Conservation (phyloP, 2,888 invertebrate species). For the Torymus auratus region DNA sequence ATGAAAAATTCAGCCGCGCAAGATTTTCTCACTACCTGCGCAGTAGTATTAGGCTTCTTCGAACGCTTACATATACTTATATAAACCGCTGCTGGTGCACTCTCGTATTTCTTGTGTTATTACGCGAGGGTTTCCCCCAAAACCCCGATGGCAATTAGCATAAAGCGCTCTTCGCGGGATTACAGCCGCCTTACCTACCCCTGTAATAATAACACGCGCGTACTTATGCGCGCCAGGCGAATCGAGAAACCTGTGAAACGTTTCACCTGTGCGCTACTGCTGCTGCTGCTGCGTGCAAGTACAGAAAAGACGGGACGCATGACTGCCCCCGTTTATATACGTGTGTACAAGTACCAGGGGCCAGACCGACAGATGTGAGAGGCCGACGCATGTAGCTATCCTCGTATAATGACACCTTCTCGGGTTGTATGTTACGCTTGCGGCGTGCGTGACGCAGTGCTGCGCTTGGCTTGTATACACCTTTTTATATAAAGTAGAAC, state of each 20-base stretch:
- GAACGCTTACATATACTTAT: too few relatives aligned
- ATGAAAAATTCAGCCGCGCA: background rate
- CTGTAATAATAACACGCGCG: constrained; percentile 59
- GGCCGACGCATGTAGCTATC: constrained; percentile 13
- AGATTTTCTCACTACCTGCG: background rate
- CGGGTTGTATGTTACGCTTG: too few relatives aligned
- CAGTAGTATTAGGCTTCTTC: background rate
- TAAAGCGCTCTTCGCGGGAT: too few relatives aligned
- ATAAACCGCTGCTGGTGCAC: background rate
- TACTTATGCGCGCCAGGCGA: constrained; percentile 29
- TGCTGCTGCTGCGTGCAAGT: background rate
- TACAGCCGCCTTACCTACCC: constrained; percentile 30
- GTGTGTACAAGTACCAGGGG: background rate
- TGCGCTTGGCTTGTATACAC: too few relatives aligned
- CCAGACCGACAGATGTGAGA: constrained; percentile 50
- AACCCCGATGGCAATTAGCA: too few relatives aligned
- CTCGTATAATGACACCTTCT: constrained; percentile 10
- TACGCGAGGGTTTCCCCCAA: constrained; percentile 39
- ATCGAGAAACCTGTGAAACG: constrained; percentile 60
- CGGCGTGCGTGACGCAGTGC: too few relatives aligned
- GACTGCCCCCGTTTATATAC: constrained; percentile 43
- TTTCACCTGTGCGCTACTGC: constrained; percentile 61
- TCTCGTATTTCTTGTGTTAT: background rate
- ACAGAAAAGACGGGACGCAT: constrained; percentile 46
- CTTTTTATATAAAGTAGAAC: too few relatives aligned